These are phyloP conservation scores for Indicator maculatus DNA, from an alignment of 2,113 vertebrate genomes.

Conservation along the genomic window DNA sequence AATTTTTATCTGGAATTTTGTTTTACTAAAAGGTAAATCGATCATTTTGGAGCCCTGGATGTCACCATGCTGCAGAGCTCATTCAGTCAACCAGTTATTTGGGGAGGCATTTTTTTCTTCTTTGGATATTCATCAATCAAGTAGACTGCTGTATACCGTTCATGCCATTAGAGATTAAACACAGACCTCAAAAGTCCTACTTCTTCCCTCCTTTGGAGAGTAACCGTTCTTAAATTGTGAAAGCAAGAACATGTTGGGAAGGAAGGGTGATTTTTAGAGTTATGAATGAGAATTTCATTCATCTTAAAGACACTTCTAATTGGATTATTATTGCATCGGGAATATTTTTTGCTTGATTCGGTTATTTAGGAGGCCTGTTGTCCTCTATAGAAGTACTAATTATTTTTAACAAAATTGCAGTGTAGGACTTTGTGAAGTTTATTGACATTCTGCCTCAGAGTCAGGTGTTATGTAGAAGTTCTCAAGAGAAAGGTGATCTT, in stretches of 20 bases:
- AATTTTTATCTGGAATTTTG: conserved; percentile 63
- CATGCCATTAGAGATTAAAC: conserved; percentile 55
- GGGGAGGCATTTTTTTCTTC: conserved; percentile 22
- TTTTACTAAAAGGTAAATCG: conserved; percentile 64
- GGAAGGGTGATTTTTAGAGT: not conserved
- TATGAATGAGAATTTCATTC: conserved; percentile 8
- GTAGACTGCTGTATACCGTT: conserved; percentile 36
- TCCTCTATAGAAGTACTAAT: not conserved
- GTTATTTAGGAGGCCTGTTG: not conserved
- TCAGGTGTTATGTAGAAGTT: not conserved
- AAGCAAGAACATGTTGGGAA: not conserved
- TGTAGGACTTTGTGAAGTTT: not conserved
- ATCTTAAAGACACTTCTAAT: not conserved
- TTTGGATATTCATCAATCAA: conserved; percentile 66
- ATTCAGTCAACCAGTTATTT: conserved; percentile 21
- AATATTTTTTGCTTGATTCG: not conserved
- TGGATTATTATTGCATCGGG: not conserved
- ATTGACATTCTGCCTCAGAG: not conserved
- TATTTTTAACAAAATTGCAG: not conserved
- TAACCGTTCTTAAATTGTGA: conserved; percentile 11
- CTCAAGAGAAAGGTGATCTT: not conserved
- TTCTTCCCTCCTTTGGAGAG: not conserved
- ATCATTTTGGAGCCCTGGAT: conserved; percentile 57
- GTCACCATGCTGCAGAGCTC: conserved; percentile 32
- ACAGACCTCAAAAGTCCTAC: conserved; percentile 18